These are phyloP conservation scores for Xestoiulus laeticollis DNA, from an alignment of 2,888 invertebrate species.

Conservation along the genomic window DNA sequence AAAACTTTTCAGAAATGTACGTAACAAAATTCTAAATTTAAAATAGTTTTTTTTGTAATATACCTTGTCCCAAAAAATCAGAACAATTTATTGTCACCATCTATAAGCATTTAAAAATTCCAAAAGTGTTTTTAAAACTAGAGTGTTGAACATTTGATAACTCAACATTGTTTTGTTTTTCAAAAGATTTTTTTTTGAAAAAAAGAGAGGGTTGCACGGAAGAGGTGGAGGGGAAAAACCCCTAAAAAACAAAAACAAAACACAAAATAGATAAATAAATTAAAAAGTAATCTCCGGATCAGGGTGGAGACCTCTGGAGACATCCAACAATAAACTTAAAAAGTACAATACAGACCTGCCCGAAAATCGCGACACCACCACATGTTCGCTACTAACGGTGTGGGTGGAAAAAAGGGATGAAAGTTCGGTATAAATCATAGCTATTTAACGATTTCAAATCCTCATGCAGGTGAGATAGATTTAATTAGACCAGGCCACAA, in stretches of 20 bases:
- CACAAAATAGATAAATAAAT: not conserved
- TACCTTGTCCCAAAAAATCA: no score
- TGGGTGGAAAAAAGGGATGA: not conserved
- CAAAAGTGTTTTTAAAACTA: no score
- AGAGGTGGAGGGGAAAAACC: not conserved
- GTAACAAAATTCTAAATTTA: no score
- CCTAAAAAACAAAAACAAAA: not conserved
- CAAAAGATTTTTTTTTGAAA: not conserved
- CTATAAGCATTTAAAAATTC: no score
- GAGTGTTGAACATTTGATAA: no score
- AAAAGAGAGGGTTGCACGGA: not conserved
- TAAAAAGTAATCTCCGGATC: not conserved
- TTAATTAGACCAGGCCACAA: not conserved
- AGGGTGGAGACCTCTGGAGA: conserved; percentile 4
- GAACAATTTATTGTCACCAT: no score
- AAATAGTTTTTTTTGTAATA: no score
- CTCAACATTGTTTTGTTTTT: no score
- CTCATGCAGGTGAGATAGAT: not conserved
- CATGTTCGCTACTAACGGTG: not conserved
- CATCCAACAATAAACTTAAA: not conserved
- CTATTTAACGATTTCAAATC: not conserved
- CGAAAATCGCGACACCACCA: not conserved
- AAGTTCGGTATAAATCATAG: not conserved
- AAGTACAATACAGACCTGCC: not conserved
- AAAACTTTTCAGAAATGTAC: no score